Base-by-base conservation (phyloP, 64 coral and sea anemone genomes). In the Platygyra sinensis region DNA sequence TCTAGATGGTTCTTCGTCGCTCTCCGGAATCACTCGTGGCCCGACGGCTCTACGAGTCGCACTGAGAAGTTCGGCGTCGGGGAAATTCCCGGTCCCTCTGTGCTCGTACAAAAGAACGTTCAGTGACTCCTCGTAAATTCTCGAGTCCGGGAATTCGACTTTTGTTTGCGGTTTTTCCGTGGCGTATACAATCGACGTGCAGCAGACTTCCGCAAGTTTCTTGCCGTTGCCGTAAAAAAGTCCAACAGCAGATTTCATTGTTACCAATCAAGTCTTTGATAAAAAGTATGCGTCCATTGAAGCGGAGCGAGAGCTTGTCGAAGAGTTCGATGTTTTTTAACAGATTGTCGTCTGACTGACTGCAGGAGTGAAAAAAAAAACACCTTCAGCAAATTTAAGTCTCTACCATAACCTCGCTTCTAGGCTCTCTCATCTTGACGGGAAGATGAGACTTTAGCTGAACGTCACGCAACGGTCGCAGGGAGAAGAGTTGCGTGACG, bases 251-350 rank as follows among this genome's bases (percentile, higher is more conserved):
- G 17, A 98, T 98, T 98, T 98, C 96, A 75, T 90, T 95, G 78
- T 93, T 95, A 4, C 96, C 96, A 63, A 98, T 98, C 46, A 98
- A 90, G 76, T 98, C 93, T 72, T 98, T 98, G 74, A 98, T 98
- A 78, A 98, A 95, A 10, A 98, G 72, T 93, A 98, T 98, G 42
- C 96, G 88, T 59, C 93, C 93, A 60, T 98, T 94, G 54, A 98
- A 98, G 31, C 96, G 93, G 25, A 98, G 83, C 15, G 96, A 98
- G 22, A 98, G 87, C 83, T 98, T 98, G 83, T 98, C 96, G 81
- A 98, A 98, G 14, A 98, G 90, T 87, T 98, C 96, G 77, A 98
- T 98, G 59, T 98, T 98, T 80, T 98, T 98, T 39, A 98, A 88
- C 38, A 98, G 88, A 46, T 98, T 98, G 87, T 98, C 96, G 77